Evolutionary conservation across 2,797 vertebrate genomes (phyloP).

Genomic region (Melopsittacus undulatus): DNA sequence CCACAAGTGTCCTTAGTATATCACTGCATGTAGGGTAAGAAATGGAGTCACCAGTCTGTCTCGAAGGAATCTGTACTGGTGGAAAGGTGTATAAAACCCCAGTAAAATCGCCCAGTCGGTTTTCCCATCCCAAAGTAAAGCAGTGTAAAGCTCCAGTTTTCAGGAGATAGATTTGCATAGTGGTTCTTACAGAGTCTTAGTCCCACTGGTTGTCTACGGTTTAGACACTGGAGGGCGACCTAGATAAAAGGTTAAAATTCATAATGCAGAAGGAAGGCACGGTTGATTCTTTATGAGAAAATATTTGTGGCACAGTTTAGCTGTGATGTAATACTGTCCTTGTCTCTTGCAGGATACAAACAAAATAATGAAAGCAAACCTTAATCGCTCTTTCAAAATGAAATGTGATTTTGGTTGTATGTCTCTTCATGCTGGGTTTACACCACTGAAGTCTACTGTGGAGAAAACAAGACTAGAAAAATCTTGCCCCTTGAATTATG

Average conservation of each 20-base stretch:
- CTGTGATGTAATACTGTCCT: background rate
- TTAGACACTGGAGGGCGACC: background rate
- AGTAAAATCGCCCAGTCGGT: background rate
- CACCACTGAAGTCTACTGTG: conserved; percentile 44
- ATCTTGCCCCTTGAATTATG: conserved; percentile 26
- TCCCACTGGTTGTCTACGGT: background rate
- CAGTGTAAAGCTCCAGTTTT: background rate
- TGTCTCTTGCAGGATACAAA: conserved; percentile 57
- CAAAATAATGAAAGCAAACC: conserved; percentile 17
- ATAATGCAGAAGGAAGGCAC: background rate
- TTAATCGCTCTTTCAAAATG: conserved; percentile 64
- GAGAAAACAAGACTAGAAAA: conserved; percentile 45
- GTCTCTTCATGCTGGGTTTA: conserved; percentile 13
- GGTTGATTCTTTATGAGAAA: background rate
- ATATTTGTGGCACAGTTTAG: background rate
- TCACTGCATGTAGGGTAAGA: background rate
- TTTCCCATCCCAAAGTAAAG: background rate
- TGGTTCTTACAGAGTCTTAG: background rate
- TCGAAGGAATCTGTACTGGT: background rate
- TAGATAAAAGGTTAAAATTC: background rate
- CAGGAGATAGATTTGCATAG: background rate
- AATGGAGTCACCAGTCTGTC: background rate
- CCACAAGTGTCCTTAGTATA: fast-evolving
- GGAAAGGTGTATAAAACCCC: background rate
- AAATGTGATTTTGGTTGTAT: conserved; percentile 65